These are phyloP conservation scores for Sussaba pulchella DNA, from an alignment of 2,888 invertebrate genomes.

Conservation along the genomic window DNA sequence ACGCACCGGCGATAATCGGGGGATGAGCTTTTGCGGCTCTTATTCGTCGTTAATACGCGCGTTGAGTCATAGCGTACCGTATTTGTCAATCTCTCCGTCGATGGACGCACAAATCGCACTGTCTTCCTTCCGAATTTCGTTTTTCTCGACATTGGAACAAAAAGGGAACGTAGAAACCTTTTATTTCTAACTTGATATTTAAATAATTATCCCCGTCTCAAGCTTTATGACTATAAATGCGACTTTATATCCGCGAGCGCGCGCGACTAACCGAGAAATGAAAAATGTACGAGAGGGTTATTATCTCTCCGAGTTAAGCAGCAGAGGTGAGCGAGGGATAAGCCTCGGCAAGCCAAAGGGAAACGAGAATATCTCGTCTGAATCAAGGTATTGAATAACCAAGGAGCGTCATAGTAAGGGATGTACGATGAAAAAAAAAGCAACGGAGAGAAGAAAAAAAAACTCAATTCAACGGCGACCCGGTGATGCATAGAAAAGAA, in stretches of 20 bases:
- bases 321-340: background rate
- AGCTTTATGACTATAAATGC: no score
- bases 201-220: no score
- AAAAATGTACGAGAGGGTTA: background rate
- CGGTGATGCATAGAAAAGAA: no score
- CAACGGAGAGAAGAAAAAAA: background rate
- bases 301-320: background rate
- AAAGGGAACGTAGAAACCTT: no score
- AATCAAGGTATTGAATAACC: constrained; percentile 23
- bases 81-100: background rate
- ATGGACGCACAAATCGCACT: no score
- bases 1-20: constrained; percentile 12
- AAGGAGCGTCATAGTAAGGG: constrained; percentile 27
- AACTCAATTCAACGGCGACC: background rate
- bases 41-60: background rate
- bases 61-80: background rate
- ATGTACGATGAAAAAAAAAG: constrained; percentile 4
- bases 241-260: no score
- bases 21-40: constrained; percentile 4
- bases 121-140: no score
- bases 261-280: background rate
- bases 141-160: no score
- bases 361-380: background rate
- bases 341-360: constrained; percentile 2
- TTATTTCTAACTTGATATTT: no score